Conservation (phyloP, 2,113 vertebrate genomes). For the Pholis gunnellus region DNA sequence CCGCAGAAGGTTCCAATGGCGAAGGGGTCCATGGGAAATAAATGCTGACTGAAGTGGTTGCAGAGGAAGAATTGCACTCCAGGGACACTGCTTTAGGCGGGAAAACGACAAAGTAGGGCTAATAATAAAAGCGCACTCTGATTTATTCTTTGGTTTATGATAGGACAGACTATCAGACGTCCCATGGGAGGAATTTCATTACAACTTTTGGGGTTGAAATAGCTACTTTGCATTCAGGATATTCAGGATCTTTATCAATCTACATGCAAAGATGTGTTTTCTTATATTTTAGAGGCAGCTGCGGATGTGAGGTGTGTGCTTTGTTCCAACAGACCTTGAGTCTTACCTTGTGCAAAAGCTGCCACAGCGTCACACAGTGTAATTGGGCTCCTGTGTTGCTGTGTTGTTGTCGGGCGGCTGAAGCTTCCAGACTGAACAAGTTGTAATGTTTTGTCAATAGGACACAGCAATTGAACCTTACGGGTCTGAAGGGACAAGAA, state of each 20-base stretch:
- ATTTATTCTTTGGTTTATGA: constrained; percentile 37
- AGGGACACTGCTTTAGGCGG: constrained; percentile 49
- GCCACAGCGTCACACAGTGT: not conserved
- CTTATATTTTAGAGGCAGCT: not conserved
- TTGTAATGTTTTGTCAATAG: not conserved
- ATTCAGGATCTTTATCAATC: not conserved
- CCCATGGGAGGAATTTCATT: constrained; percentile 8
- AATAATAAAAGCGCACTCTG: constrained; percentile 45
- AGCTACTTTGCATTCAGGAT: not conserved
- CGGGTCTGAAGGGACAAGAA: not conserved
- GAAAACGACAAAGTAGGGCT: constrained; percentile 39
- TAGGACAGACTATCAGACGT: constrained; percentile 6
- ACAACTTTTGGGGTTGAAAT: not conserved
- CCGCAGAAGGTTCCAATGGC: constrained; percentile 26
- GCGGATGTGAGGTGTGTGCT: not conserved
- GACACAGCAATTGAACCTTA: not conserved
- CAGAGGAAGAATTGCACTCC: constrained; percentile 44
- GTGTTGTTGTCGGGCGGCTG: not conserved
- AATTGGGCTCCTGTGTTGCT: not conserved
- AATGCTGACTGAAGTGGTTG: constrained; percentile 66
- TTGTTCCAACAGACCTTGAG: constrained; percentile 3
- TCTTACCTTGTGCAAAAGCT: not conserved
- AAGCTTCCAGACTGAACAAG: not conserved
- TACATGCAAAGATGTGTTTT: not conserved
- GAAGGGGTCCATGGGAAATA: constrained; percentile 56